Base-by-base conservation (phyloP, 2,797 vertebrate species). In the Borostomias antarcticus region DNA sequence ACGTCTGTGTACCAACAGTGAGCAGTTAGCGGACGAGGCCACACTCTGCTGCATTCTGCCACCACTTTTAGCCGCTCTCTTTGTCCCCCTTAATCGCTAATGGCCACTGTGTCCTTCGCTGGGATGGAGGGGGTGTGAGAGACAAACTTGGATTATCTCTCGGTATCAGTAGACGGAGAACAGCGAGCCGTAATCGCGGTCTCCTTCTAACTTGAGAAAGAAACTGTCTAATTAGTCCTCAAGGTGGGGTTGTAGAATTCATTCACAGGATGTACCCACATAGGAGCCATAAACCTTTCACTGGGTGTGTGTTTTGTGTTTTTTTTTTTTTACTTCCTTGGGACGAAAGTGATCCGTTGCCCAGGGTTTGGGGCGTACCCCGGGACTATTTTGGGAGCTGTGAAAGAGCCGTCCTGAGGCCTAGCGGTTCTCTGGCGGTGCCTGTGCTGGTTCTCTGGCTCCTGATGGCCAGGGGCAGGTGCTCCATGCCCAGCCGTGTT, bases 361-460 rank as follows among this genome's bases (percentile, higher is more conserved):
- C 50, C 64, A 72, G 80, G 69, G 83, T 83, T 84, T 77, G 73
- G 79, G 75, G 73, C 37, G 60, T 21, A 85, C 81, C 70, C 69
- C 48, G 52, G 57, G 66, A 69, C 83, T 91, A 92, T 91, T 92
- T 90, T 82, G 35, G 79, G 89, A 77, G 73, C 77, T 76, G 77
- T 62, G 54, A 85, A 82, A 88, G 82, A 82, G 80, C 86, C 32
- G 66, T 2, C 69, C 64, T 8, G 82, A 85, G 82, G 80, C 77
- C 77, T 83, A 72, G 82, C 59, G 71, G 77, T 85, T 47, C 62
- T 62, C 17, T 50, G 57, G n/a, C 64, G 58, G 40, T 74, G 70
- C 77, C 74, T 72, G 69, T 62, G 33, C 60, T 47, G 26, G 50
- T 32, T 73, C 64, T 73, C 74, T 62, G 25, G 26, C 77, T 54